Conservation (phyloP, 2,797 vertebrate genomes). For the Eidolon dupreanum region DNA sequence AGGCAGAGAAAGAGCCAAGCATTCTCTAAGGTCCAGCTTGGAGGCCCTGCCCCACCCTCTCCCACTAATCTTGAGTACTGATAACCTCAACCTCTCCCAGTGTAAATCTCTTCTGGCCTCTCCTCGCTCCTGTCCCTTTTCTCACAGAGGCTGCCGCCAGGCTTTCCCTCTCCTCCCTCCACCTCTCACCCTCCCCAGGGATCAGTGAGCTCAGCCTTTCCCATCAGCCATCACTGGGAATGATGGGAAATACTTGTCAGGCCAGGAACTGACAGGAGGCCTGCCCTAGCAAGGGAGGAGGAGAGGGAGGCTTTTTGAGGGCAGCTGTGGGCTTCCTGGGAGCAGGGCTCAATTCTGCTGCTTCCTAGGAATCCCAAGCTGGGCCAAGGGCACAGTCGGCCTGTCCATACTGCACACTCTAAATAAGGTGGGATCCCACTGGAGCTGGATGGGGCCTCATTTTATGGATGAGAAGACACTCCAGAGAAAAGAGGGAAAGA, state of each 20-base stretch:
- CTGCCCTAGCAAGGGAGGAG: not conserved
- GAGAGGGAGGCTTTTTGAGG: not conserved
- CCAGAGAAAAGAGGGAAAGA: not conserved
- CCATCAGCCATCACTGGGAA: slow-evolving; percentile 71
- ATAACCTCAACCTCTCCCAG: slow-evolving; percentile 14
- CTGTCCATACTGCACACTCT: not conserved
- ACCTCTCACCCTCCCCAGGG: slow-evolving; percentile 36
- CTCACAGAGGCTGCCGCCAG: not conserved
- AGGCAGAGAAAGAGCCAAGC: not conserved
- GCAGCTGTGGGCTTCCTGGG: not conserved
- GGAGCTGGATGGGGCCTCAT: not conserved
- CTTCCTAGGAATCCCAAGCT: not conserved
- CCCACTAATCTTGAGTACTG: not conserved
- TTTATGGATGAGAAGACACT: not conserved
- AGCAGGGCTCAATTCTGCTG: not conserved
- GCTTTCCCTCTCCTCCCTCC: slow-evolving; percentile 57
- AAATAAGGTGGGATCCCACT: not conserved
- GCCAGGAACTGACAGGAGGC: slow-evolving; percentile 60
- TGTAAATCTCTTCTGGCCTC: not conserved
- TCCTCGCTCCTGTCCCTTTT: not conserved
- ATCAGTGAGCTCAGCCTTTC: slow-evolving; percentile 78
- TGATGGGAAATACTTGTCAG: slow-evolving; percentile 68
- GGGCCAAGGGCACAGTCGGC: not conserved
- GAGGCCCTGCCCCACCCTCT: not conserved
- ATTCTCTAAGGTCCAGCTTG: not conserved